A percentile compares a stretch with the other conserved stretches of the same genome.
Evolutionary conservation across 2,888 invertebrate species (phyloP).

Genomic region (Teinopalpus imperialis): DNA sequence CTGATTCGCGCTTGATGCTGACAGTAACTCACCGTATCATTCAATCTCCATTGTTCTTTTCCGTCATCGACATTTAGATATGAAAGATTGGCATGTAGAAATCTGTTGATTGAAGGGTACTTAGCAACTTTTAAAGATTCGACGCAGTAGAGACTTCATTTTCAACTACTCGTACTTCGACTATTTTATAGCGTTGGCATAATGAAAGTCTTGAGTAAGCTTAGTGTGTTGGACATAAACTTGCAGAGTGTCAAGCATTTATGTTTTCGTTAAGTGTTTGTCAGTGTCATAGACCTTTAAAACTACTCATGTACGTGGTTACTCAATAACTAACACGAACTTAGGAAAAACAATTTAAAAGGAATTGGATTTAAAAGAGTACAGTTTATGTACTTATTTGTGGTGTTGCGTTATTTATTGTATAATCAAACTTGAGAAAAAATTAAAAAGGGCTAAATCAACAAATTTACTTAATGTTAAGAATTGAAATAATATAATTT

Average conservation of each 20-base stretch:
- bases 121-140: constrained; percentile 29
- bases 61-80: constrained; percentile 42
- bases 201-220: constrained; percentile 19
- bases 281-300: constrained; percentile 29
- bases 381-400: too few species aligned
- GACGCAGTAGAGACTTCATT: constrained; percentile 28
- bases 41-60: constrained; percentile 58
- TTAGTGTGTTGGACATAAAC: constrained; percentile 28
- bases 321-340: too few species aligned
- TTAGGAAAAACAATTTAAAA: too few species aligned
- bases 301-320: neutral
- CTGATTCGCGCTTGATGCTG: constrained; percentile 58
- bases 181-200: constrained; percentile 18
- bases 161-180: too few species aligned
- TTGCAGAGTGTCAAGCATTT: constrained; percentile 30
- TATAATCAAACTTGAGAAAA: too few species aligned
- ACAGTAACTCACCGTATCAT: constrained; percentile 55
- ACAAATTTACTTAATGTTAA: too few species aligned
- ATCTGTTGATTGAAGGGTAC: constrained; percentile 24
- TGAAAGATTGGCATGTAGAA: constrained; percentile 37
- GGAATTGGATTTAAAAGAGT: too few species aligned
- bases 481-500: too few species aligned
- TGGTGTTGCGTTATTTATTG: too few species aligned
- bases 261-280: too few species aligned
- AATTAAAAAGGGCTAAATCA: too few species aligned